Conservation (phyloP, 2,797 vertebrate species). For the Apogon talboti region DNA sequence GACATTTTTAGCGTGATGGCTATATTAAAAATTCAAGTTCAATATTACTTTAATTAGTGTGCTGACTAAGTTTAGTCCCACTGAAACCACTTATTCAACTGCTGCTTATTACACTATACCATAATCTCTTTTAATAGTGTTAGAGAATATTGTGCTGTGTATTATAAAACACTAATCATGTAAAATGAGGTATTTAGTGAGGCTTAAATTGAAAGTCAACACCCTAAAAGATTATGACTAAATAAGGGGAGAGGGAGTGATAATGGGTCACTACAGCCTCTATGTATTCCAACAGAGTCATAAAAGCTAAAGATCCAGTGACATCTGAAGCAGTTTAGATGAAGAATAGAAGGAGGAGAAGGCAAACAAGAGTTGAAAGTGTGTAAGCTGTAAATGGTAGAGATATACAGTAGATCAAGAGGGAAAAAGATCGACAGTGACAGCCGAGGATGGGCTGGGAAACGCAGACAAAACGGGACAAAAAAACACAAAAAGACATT, state of each 20-base stretch:
- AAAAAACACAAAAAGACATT: constrained; percentile 14
- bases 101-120: background rate
- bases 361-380: constrained; percentile 31
- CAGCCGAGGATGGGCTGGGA: constrained; percentile 36
- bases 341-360: constrained; percentile 27
- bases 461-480: constrained; percentile 36
- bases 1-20: background rate
- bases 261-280: constrained; percentile 11
- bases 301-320: constrained; percentile 13
- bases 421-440: constrained; percentile 45
- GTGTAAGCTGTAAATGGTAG: constrained; percentile 26
- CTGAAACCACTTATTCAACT: background rate
- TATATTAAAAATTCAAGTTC: constrained; percentile 2
- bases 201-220: constrained; percentile 3
- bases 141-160: background rate
- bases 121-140: background rate
- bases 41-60: background rate
- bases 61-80: constrained; percentile 7
- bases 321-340: constrained; percentile 38
- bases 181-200: background rate
- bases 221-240: background rate
- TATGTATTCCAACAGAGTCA: background rate
- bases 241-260: background rate
- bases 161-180: constrained; percentile 5
- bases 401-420: constrained; percentile 56